Evolutionary conservation across 2,113 vertebrate species (phyloP), one percentile per base, ranked within the genome.

Genomic region (Oenanthe melanoleuca): DNA sequence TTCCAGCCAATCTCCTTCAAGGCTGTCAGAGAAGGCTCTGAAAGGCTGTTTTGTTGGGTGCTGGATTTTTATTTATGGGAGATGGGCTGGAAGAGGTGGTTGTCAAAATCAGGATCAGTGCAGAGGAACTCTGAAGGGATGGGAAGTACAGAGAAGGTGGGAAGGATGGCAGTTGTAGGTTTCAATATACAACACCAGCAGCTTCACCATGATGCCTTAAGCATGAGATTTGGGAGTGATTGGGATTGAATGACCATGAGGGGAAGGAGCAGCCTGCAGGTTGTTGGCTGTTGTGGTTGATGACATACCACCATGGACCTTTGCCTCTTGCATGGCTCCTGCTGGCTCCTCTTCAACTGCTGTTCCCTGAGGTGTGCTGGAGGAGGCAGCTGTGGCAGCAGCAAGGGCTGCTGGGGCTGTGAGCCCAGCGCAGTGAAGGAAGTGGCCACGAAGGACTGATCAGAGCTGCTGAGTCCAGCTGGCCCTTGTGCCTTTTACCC

Each of bases 261-360:
- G 31, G 33, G 40, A 80, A 44, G 45, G 37, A 72, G 45, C 19
- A 50, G 23, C 65, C 29, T 6, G 29, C 47, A 33, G 1, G 29
- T 44, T 1, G 1, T 18, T 63, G 64, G 21, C 33, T 8, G 38
- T 16, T 0, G 0, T 14, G 28, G 25, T 61, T 0, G 0, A 3
- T 74, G 73, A 8, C 4, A 6, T 5, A 9, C 13, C 14, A 11
- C 20, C 2, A 1, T 12, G 21, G 33, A 55, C 47, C 34, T 78
- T 67, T 24, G 26, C 24, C 15, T 66, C 85, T 59, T 25, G 69
- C 8, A 6, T 40, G 59, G 22, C 9, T 88, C 53, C 74, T 0
- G 0, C 33, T 38, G 14, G 31, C 21, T 67, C 11, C 25, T 88
- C 56, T 37, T 71, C 67, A 47, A 1, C 20, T 0, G 0, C 47